Evolutionary conservation across 2,113 vertebrate genomes (phyloP).

Genomic region (Leptobrachium leishanense): DNA sequence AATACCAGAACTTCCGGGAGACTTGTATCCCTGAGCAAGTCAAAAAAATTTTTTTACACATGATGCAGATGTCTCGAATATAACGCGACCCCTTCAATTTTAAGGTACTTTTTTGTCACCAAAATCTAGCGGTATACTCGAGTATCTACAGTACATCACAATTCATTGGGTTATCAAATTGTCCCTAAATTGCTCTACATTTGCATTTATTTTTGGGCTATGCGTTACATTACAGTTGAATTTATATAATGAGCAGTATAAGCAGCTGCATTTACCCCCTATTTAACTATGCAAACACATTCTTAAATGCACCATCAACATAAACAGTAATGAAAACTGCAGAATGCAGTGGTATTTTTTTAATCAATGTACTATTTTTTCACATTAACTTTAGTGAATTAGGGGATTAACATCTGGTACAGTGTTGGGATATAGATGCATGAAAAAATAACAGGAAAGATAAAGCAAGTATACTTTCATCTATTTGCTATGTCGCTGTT

Average conservation of each 20-base stretch:
- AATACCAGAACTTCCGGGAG: too few relatives aligned
- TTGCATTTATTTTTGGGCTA: too few relatives aligned
- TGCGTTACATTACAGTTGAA: conserved; percentile 6
- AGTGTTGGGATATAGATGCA: background rate
- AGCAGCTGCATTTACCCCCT: conserved; percentile 18
- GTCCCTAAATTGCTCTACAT: too few relatives aligned
- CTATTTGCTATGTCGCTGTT: background rate
- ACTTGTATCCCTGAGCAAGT: too few relatives aligned
- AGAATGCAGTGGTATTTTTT: conserved; percentile 11
- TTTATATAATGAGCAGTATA: conserved; percentile 5
- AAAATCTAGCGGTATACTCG: too few relatives aligned
- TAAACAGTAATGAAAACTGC: conserved; percentile 9
- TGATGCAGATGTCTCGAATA: too few relatives aligned
- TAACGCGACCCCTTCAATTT: too few relatives aligned
- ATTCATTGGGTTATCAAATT: too few relatives aligned
- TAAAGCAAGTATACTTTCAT: background rate
- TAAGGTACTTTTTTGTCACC: too few relatives aligned
- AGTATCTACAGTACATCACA: too few relatives aligned
- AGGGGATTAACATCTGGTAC: conserved; percentile 28
- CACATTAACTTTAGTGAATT: conserved; percentile 19
- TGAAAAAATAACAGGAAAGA: background rate
- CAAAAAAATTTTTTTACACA: too few relatives aligned
- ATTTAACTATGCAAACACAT: conserved; percentile 26
- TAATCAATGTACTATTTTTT: conserved; percentile 32
- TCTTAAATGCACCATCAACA: conserved; percentile 14